These are phyloP conservation scores for Paraescarpia echinospica DNA, from an alignment of 1,140 invertebrate genomes.

Conservation along the genomic window DNA sequence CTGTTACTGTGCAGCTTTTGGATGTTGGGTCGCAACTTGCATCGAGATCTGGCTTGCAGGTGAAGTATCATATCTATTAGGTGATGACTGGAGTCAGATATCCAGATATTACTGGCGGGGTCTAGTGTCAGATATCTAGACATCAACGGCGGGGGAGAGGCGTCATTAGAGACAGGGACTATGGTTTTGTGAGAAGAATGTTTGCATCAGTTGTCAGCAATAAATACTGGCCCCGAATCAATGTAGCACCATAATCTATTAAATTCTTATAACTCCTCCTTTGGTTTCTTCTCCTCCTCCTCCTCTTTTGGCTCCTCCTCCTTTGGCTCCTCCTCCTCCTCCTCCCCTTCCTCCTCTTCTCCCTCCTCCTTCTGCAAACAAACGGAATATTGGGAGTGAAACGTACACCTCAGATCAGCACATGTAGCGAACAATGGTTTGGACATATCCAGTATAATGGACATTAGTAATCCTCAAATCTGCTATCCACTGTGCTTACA, in stretches of 20 bases:
- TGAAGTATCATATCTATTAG: neutral
- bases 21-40: neutral
- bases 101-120: neutral
- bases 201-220: neutral
- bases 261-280: slow-evolving; percentile 42
- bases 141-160: too few relatives aligned
- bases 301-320: slow-evolving; percentile 26
- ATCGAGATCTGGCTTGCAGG: neutral
- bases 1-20: neutral
- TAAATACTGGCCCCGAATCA: neutral
- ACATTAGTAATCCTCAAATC: neutral
- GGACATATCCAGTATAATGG: too few relatives aligned
- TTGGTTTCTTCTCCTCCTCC: slow-evolving; percentile 36
- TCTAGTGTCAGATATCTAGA: too few relatives aligned
- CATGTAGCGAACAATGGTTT: neutral
- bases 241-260: slow-evolving; percentile 19
- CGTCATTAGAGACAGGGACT: neutral
- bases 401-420: neutral
- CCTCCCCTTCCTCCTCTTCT: neutral
- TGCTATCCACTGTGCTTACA: neutral
- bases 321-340: neutral
- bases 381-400: neutral
- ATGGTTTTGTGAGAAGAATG: neutral
- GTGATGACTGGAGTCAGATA: neutral
- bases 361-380: neutral